These are phyloP conservation scores for Halocynthia aurantium DNA, from an alignment of 23 tunicate genomes.

Conservation along the genomic window DNA sequence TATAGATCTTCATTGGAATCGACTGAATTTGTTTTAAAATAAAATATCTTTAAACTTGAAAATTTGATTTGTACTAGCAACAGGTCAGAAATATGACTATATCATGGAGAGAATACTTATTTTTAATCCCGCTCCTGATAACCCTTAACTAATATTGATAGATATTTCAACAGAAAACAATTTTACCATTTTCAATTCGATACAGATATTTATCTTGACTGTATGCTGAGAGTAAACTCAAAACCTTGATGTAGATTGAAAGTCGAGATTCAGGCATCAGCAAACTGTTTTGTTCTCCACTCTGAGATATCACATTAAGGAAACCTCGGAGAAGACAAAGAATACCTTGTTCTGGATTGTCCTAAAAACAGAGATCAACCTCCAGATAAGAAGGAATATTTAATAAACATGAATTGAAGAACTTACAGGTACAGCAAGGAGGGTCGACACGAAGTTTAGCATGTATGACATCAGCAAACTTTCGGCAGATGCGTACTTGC, in stretches of 20 bases:
- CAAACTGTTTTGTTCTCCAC: constrained; percentile 1
- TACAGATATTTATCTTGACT: constrained; percentile 77
- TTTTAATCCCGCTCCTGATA: too few species aligned
- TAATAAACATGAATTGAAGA: neutral
- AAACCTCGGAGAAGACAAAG: constrained; percentile 69
- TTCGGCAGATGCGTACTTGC: constrained; percentile 20
- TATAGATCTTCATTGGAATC: constrained; percentile 83
- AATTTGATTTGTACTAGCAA: too few species aligned
- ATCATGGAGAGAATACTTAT: too few species aligned
- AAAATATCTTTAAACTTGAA: too few species aligned
- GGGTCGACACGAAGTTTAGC: constrained; percentile 56
- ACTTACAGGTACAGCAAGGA: constrained; percentile 67
- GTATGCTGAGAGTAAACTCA: constrained; percentile 71
- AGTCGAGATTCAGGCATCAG: constrained; percentile 25
- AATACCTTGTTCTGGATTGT: constrained; percentile 84
- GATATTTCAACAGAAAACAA: neutral
- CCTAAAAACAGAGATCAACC: constrained; percentile 14
- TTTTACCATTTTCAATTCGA: constrained; percentile 40
- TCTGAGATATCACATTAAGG: constrained; percentile 50
- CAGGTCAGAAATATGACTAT: too few species aligned
- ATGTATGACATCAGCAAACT: constrained; percentile 17
- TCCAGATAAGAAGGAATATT: neutral
- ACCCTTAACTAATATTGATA: too few species aligned
- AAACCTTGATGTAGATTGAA: constrained; percentile 51
- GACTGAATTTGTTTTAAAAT: too few species aligned